Evolutionary conservation across 2,888 invertebrate genomes (phyloP), one percentile per base, ranked within the genome.

Genomic region (Endotricha flammealis): DNA sequence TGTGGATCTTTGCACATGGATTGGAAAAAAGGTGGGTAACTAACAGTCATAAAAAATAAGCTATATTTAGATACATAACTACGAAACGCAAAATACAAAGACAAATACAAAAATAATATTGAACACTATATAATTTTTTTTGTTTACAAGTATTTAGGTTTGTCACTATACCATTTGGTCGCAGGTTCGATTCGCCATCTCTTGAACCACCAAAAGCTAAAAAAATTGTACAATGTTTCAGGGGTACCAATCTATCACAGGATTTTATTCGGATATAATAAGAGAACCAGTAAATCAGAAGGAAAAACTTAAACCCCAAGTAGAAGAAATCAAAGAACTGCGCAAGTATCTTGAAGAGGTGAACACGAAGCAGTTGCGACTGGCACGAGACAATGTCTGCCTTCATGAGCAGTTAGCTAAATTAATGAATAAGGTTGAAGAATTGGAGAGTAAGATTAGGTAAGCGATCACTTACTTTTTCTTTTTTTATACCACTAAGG

Each of bases 21-120:
- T 86, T 32, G 85, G 85, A 17, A 75, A 60, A 59, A 86, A 85
- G 80, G 86, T 83, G 63, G 41, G 27, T n/a, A n/a, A n/a, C n/a
- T n/a, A n/a, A n/a, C n/a, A n/a, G n/a, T n/a, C n/a, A n/a, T n/a
- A n/a, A n/a, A n/a, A n/a, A n/a, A n/a, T n/a, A n/a, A n/a, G n/a
- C n/a, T n/a, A n/a, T n/a, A n/a, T n/a, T n/a, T n/a, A n/a, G n/a
- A n/a, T n/a, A n/a, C n/a, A n/a, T n/a, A n/a, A n/a, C n/a, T n/a
- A n/a, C n/a, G n/a, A n/a, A n/a, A n/a, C n/a, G n/a, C n/a, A n/a
- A n/a, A n/a, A n/a, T n/a, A n/a, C n/a, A n/a, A n/a, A n/a, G n/a
- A n/a, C n/a, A n/a, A n/a, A n/a, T n/a, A n/a, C n/a, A n/a, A n/a
- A n/a, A n/a, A n/a, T n/a, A n/a, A n/a, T n/a, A n/a, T n/a, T n/a